phyloP scores from a whole-genome alignment of 2,113 vertebrate species.

The Himantopus leucocephalus region DNA sequence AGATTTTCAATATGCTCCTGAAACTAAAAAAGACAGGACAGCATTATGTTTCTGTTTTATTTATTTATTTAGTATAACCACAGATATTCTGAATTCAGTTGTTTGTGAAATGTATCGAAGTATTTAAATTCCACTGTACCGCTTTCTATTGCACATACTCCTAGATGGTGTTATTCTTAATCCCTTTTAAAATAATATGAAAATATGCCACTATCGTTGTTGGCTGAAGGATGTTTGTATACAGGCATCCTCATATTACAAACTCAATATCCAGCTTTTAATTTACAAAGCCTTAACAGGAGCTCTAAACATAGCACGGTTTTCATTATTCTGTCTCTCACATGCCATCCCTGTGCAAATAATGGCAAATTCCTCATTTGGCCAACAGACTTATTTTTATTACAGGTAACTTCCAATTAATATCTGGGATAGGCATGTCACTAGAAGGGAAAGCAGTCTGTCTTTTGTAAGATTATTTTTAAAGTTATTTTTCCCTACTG shows the following conservation, averaged over 20 bases:
- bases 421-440: neutral
- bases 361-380: neutral
- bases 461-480: neutral
- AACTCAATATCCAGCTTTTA: neutral
- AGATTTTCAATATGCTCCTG: neutral
- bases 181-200: neutral
- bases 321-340: neutral
- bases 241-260: neutral
- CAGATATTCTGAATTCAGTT: neutral
- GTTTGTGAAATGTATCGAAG: neutral
- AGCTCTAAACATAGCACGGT: neutral
- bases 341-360: neutral
- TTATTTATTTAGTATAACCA: neutral
- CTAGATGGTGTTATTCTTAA: neutral
- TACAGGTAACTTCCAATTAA: neutral
- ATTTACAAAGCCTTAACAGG: neutral
- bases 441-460: neutral
- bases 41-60: neutral
- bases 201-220: neutral
- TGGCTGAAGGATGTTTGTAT: neutral
- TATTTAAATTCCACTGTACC: neutral
- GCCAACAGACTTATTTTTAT: neutral
- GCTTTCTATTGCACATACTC: neutral
- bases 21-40: neutral
- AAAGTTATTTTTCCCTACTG: neutral